A percentile compares a stretch with the other conserved stretches of the same genome.
phyloP scores from a whole-genome alignment of 2,888 invertebrate genomes.

The Zeuzera pyrina region DNA sequence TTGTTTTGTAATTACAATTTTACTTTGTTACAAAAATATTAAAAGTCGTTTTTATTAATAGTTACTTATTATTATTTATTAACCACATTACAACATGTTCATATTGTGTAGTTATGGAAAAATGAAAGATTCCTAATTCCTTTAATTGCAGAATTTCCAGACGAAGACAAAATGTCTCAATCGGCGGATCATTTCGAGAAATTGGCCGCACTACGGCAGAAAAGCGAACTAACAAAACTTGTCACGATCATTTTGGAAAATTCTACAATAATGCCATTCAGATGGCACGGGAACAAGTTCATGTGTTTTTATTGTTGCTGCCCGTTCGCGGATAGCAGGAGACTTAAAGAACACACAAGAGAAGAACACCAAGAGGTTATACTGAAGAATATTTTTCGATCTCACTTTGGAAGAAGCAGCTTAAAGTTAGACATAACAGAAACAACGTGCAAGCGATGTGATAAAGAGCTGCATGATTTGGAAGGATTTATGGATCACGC shows the following conservation, averaged over 20 bases:
- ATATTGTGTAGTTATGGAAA: no score
- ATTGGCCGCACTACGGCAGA: not conserved
- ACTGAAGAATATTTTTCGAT: conserved; percentile 20
- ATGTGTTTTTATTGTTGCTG: conserved; percentile 38
- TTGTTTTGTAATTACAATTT: no score
- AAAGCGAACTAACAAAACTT: conserved; percentile 4
- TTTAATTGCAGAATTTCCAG: no score
- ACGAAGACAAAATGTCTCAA: no score
- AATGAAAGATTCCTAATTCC: no score
- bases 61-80: no score
- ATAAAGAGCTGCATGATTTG: conserved; percentile 20
- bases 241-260: conserved; percentile 24
- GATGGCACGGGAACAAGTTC: conserved; percentile 31
- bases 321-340: conserved; percentile 23
- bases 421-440: conserved; percentile 38
- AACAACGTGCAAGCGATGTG: conserved; percentile 31
- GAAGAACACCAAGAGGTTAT: conserved; percentile 26
- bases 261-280: conserved; percentile 33
- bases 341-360: conserved; percentile 25
- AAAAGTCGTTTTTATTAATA: no score
- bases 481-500: conserved; percentile 28
- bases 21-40: no score
- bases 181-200: not conserved
- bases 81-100: no score
- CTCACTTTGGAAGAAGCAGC: conserved; percentile 13